Base-by-base conservation (phyloP, 1,140 invertebrate species). In the Elymnias hypermnestra region DNA sequence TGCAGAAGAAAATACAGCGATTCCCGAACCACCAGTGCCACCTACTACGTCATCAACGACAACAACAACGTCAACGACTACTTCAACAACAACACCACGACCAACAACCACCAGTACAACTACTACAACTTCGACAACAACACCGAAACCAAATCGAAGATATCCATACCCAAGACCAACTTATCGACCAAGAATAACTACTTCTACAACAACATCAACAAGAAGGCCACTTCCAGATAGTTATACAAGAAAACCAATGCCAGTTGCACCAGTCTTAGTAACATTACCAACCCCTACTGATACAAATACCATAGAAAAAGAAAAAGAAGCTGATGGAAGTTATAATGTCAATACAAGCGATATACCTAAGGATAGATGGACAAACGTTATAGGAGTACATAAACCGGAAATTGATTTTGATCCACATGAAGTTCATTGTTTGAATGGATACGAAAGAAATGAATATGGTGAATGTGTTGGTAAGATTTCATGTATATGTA, bases 391-490 rank as follows among this genome's bases (percentile, higher is more conserved):
- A 10, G 72, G 58, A 7, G 64, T 26, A 5, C 66, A 73, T 7
- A 58, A 56, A 18, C 52, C 59, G 3, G 61, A 63, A 14, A 23
- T 57, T 6, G 57, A 63, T 14, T 72, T 81, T 31, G 53, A 77
- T 53, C 52, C 59, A 3, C 63, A 65, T 23, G 31, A 66, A 3
- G 33, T 79, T 9, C 66, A 77, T 41, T 84, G 81, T 50, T 49
- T 84, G 31, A 52, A 72, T 48, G 81, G 81, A 38, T 84, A 66
- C 15, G 75, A 78, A 36, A 76, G 63, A 35, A 68, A 81, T 26
- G 60, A 53, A n/a, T 44, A 31, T 21, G 76, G 76, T 10, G 63
- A 79, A 36, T 84, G 81, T 57, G 65, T 81, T 40, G 81, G 81
- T 84, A 53, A 72, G 72, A 53, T 21, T 44, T 31, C 10, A 15